phyloP scores from a whole-genome alignment of 2,797 vertebrate genomes.

The Sebastolobus altivelis region DNA sequence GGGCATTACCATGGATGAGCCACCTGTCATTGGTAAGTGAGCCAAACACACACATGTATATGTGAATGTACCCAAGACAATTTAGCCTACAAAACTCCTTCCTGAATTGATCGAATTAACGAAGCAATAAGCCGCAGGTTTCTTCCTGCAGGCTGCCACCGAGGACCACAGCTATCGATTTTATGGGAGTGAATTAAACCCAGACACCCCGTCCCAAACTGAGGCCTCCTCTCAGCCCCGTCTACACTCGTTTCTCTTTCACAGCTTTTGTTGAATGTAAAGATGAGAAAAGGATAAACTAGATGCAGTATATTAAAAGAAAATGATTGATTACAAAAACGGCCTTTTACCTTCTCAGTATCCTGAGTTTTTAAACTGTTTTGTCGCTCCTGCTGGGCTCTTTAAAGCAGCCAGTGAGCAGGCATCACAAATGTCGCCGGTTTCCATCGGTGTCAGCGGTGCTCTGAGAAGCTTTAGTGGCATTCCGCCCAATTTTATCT shows the following conservation, averaged over 20 bases:
- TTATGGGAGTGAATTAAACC: conserved; percentile 15
- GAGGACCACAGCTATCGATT: conserved; percentile 27
- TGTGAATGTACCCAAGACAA: neutral
- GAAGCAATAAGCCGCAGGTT: conserved; percentile 8
- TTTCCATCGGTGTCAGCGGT: neutral
- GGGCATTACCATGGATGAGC: conserved; percentile 99
- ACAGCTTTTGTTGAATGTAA: neutral
- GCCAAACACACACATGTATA: neutral
- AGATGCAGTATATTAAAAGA: neutral
- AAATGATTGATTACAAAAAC: neutral
- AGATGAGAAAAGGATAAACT: neutral
- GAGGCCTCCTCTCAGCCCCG: neutral
- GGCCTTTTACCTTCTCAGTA: neutral
- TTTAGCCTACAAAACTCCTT: conserved; percentile 6
- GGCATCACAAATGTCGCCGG: conserved; percentile 8
- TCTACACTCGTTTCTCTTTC: conserved; percentile 9
- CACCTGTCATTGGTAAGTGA: conserved; percentile 96
- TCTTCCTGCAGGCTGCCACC: conserved; percentile 16
- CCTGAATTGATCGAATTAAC: conserved; percentile 18
- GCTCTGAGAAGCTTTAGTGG: conserved; percentile 33
- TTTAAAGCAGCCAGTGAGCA: conserved; percentile 3
- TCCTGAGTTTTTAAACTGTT: conserved; percentile 3
- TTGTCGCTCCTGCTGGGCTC: neutral
- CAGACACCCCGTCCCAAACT: neutral
- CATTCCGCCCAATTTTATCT: conserved; percentile 35